Conservation (phyloP, 1,140 invertebrate genomes). For the Patella vulgata region DNA sequence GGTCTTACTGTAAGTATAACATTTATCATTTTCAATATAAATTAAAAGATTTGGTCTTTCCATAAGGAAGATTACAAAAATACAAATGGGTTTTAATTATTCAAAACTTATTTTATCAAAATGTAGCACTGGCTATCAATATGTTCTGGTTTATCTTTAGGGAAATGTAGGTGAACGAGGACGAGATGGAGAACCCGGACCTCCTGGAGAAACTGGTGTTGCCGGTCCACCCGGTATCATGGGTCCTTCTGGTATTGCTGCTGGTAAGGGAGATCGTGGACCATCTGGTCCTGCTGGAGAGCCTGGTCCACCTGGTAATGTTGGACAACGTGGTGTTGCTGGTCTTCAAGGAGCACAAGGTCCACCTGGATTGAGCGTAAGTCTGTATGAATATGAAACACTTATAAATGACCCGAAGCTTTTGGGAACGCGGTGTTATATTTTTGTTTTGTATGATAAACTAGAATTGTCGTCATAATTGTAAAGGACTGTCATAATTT, state of each 20-base stretch:
- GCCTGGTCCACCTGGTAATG: slow-evolving; percentile 33
- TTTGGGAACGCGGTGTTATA: too few species aligned
- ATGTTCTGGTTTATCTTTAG: slow-evolving; percentile 2
- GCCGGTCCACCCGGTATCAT: slow-evolving; percentile 2
- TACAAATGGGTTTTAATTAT: neutral
- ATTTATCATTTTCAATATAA: neutral
- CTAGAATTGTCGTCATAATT: too few species aligned
- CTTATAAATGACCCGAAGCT: neutral
- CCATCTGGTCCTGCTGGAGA: slow-evolving; percentile 29
- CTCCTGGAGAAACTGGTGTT: slow-evolving; percentile 8
- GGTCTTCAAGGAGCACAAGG: slow-evolving; percentile 37
- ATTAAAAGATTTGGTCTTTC: neutral
- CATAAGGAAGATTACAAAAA: neutral
- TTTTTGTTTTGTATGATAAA: too few species aligned
- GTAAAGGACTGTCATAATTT: too few species aligned
- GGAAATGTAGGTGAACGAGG: slow-evolving; percentile 13
- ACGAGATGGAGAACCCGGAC: slow-evolving; percentile 1
- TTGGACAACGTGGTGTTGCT: slow-evolving; percentile 26
- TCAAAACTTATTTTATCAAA: too few species aligned
- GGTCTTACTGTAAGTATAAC: slow-evolving; percentile 30
- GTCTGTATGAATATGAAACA: too few species aligned
- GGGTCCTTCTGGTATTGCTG: slow-evolving; percentile 34
- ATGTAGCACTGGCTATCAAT: neutral
- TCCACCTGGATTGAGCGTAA: slow-evolving; percentile 27
- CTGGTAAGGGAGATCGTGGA: slow-evolving; percentile 30